phyloP scores from a whole-genome alignment of 2,797 vertebrate genomes.

The Hoplostethus mediterraneus region DNA sequence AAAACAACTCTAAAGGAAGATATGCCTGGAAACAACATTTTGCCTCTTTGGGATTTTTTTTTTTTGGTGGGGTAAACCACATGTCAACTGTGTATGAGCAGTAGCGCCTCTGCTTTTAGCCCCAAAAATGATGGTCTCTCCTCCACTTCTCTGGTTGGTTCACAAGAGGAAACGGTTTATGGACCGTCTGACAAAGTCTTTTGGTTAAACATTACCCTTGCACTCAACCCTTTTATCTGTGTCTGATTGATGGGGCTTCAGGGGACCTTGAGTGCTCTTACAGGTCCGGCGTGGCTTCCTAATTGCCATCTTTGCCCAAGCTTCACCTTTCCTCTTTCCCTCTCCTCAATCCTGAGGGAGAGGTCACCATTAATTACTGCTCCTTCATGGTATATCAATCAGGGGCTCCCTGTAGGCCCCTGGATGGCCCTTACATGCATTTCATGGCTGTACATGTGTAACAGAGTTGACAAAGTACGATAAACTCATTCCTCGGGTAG shows the following conservation, averaged over 20 bases:
- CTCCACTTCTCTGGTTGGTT: slow-evolving; percentile 52
- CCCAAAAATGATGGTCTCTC: slow-evolving; percentile 31
- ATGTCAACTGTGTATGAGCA: slow-evolving; percentile 8
- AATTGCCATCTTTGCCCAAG: slow-evolving; percentile 66
- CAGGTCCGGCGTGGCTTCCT: slow-evolving; percentile 69
- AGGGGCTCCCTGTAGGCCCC: slow-evolving; percentile 50
- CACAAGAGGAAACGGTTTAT: slow-evolving; percentile 78
- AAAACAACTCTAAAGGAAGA: background rate
- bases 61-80: slow-evolving; percentile 21
- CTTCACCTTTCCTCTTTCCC: slow-evolving; percentile 56
- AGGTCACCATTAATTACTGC: slow-evolving; percentile 76
- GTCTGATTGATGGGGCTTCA: slow-evolving; percentile 77
- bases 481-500: slow-evolving; percentile 37
- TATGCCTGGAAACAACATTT: slow-evolving; percentile 17
- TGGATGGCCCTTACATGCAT: slow-evolving; percentile 30
- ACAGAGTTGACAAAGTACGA: slow-evolving; percentile 35
- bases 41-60: slow-evolving; percentile 2
- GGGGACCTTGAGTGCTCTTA: slow-evolving; percentile 69
- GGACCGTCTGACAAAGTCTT: slow-evolving; percentile 59
- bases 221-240: slow-evolving; percentile 80
- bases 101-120: slow-evolving; percentile 32
- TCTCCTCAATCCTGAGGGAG: slow-evolving; percentile 44
- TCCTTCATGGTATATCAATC: slow-evolving; percentile 79
- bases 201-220: slow-evolving; percentile 73
- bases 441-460: slow-evolving; percentile 18